Base-by-base conservation (phyloP, 2,113 vertebrate species). In the Oophaga pumilio region DNA sequence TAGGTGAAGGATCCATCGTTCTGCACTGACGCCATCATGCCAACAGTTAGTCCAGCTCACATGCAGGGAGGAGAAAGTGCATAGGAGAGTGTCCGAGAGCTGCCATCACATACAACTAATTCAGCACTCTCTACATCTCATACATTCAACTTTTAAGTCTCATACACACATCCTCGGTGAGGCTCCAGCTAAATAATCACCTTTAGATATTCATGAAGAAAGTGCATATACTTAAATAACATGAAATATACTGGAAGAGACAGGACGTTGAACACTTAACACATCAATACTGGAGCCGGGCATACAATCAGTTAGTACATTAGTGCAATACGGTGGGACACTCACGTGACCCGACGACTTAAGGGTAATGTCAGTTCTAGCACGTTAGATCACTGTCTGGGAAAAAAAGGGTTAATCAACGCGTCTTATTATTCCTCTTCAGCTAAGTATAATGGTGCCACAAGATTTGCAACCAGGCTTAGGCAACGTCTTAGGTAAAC, bases 251-350 rank as follows among this genome's bases (percentile, higher is more conserved):
- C 59, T 53, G 26, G 2, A 50, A 66, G 17, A 56, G 66, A 52
- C 28, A 26, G 22, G 64, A 28, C 43, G 18, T 22, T 73, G 13
- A 43, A 85, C 28, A 76, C 43, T 64, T 53, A 28, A 85, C 76
- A 56, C 28, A 71, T 80, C 50, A 87, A 81, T 82, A 87, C 85
- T 87, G 49, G 53, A n/a, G 33, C 33, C 12, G 20, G n/a, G n/a
- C 57, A 84, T 88, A 88, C 87, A 88, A 88, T 88, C 87, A 88
- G 26, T 88, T 88, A 84, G 80, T 88, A 84, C 87, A 88, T 88
- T 88, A 88, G 87, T 88, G 87, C 87, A 88, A 88, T 76, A 66
- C 66, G 26, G 15, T n/a, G 53, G 69, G 43, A 82, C n/a, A 52
- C 49, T 76, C 57, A 15, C 26, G 26, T 56, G 74, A 77, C 73